Evolutionary conservation across 2,797 vertebrate genomes (phyloP).

Genomic region (Thaleichthys pacificus): DNA sequence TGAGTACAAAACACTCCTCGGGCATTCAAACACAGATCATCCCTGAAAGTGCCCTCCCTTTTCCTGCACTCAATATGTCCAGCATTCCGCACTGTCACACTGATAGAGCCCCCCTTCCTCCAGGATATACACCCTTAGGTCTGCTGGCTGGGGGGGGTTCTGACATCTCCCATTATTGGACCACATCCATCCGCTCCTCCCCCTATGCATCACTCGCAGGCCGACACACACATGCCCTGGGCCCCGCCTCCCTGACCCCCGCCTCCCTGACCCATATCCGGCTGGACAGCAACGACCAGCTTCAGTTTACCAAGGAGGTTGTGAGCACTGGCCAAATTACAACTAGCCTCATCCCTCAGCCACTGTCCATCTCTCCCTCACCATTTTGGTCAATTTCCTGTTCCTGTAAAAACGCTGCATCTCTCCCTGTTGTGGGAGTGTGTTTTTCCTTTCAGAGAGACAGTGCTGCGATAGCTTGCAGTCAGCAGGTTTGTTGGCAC

Average conservation of each 20-base stretch:
- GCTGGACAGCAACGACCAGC: background rate
- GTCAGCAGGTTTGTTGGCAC: no score
- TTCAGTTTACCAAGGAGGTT: no score
- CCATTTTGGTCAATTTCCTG: no score
- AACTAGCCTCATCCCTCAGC: no score
- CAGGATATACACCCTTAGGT: conserved; percentile 2
- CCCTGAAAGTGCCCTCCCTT: background rate
- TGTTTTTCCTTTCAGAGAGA: no score
- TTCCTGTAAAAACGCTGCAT: no score
- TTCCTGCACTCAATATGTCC: no score
- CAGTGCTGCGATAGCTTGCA: no score
- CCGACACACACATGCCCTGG: background rate
- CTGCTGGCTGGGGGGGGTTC: conserved; percentile 29
- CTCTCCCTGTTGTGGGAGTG: no score
- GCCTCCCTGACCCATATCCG: conserved; percentile 28
- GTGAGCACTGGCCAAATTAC: background rate
- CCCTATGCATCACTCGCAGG: background rate
- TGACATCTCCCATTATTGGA: conserved; percentile 31
- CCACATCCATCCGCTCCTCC: conserved; percentile 10
- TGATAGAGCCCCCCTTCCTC: background rate
- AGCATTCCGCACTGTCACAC: background rate
- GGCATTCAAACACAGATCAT: background rate
- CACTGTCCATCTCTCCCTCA: no score
- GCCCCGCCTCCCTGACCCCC: conserved; percentile 15
- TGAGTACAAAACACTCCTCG: background rate